Base-by-base conservation (phyloP, 2,113 vertebrate species). In the Rhynchomys soricoides region DNA sequence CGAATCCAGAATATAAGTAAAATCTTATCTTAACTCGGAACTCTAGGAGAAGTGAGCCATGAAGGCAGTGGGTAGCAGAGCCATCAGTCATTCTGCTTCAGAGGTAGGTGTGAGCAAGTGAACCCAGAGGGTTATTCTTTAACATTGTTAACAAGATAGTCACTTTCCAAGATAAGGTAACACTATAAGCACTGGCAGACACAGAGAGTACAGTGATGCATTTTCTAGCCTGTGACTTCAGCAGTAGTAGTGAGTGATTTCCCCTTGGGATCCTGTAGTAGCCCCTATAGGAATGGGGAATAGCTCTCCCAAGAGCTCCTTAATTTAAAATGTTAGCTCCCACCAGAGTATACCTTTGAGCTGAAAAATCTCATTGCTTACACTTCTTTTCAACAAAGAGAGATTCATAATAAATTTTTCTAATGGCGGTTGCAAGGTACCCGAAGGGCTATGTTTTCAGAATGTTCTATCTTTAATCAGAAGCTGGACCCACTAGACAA, bases 291-390 rank as follows among this genome's bases (percentile, higher is more conserved):
- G 57, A 94, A 86, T 50, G 40, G 45, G n/a, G n/a, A n/a, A n/a
- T n/a, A n/a, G 21, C 19, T 87, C 37, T 97, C 85, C 70, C 37
- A 78, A 89, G 91, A 92, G 13, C 22, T 19, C 48, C 17, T 95
- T 79, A 89, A 82, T 94, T 78, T 95, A 95, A 95, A 95, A 77
- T 45, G 21, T 90, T 92, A 77, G 74, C 7, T 92, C 75, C 40
- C 8, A 88, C 45, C 57, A 94, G 48, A 87, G 12, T 88, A 26
- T 45, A 94, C 75, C 50, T 93, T 81, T 87, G 64, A 86, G 21
- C 40, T 78, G 89, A 83, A 96, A 95, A 95, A 78, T 70, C n/a
- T 94, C 95, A 92, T 93, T 77, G 45, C 31, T 71, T 92, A 59
- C 40, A 77, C 64, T 77, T 95, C 52, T 75, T 89, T 90, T 89